Evolutionary conservation across 1,140 invertebrate species (phyloP).

Genomic region (Cotesia vestalis): DNA sequence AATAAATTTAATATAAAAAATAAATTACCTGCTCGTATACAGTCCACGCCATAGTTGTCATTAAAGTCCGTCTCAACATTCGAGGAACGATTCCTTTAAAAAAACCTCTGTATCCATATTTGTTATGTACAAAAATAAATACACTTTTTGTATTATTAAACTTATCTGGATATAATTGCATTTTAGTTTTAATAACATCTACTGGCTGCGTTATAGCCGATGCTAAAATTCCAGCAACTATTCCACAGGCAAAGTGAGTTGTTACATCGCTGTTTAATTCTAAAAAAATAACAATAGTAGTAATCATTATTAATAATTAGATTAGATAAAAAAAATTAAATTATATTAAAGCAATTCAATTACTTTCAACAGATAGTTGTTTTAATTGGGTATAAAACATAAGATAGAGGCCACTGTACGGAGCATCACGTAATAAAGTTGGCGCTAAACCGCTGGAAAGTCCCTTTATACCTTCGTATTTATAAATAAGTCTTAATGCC

Average conservation of each 20-base stretch:
- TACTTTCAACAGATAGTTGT: constrained; percentile 56
- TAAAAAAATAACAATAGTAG: constrained; percentile 56
- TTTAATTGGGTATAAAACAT: constrained; percentile 91
- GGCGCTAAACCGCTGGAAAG: constrained; percentile 85
- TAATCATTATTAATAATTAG: constrained; percentile 11
- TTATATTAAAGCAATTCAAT: constrained; percentile 27
- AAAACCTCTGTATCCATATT: constrained; percentile 82
- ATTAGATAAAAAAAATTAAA: constrained; percentile 33
- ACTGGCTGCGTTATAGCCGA: constrained; percentile 89
- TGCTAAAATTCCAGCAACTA: constrained; percentile 83
- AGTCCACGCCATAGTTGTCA: constrained; percentile 94
- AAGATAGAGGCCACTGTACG: constrained; percentile 92
- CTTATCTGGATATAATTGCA: constrained; percentile 87
- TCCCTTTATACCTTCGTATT: constrained; percentile 80
- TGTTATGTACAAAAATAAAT: constrained; percentile 74
- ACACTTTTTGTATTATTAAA: constrained; percentile 72
- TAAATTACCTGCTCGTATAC: constrained; percentile 81
- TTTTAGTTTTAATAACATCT: constrained; percentile 93
- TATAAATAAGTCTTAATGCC: constrained; percentile 80
- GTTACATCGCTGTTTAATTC: constrained; percentile 69
- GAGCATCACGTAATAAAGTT: constrained; percentile 87
- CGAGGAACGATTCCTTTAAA: constrained; percentile 90
- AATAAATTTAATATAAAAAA: neutral
- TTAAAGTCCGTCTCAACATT: constrained; percentile 85
- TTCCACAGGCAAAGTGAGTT: constrained; percentile 80